Evolutionary conservation across 2,888 invertebrate species (phyloP).

Genomic region (Xestia rhomboidea): DNA sequence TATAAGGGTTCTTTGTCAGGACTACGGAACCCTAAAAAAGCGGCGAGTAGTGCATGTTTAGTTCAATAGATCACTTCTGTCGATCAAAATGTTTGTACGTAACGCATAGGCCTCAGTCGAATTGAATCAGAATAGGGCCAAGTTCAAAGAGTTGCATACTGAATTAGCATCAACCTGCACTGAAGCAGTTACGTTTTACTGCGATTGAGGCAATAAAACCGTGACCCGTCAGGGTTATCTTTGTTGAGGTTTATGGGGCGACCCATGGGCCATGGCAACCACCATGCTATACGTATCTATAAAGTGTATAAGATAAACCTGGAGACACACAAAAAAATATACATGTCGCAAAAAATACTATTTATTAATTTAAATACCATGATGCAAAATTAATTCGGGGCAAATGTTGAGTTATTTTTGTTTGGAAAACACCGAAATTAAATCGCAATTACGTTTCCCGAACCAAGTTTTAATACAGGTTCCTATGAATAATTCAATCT

Average conservation of each 20-base stretch:
- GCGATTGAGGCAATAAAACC: conserved; percentile 17
- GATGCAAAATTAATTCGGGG: background rate
- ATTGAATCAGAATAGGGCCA: conserved; percentile 14
- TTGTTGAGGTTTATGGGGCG: conserved; percentile 8
- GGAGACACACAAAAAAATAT: background rate
- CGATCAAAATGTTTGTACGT: background rate
- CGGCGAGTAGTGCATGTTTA: background rate
- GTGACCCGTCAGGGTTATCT: background rate
- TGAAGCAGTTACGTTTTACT: conserved; percentile 20
- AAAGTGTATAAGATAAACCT: background rate
- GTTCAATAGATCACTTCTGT: background rate
- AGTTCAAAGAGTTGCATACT: conserved; percentile 25
- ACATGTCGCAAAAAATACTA: background rate
- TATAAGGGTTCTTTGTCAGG: too few relatives aligned
- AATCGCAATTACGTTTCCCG: background rate
- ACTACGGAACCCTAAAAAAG: too few relatives aligned
- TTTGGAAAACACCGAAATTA: background rate
- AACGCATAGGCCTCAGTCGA: background rate
- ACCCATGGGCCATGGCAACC: background rate
- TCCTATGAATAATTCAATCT: background rate
- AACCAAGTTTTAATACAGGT: background rate
- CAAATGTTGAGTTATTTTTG: background rate
- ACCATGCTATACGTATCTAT: background rate
- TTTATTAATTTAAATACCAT: background rate
- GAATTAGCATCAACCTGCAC: conserved; percentile 9